A percentile compares a stretch with the other conserved stretches of the same genome.
These are phyloP conservation scores for Sylvia borin DNA, from an alignment of 2,797 vertebrate species.

Conservation along the genomic window DNA sequence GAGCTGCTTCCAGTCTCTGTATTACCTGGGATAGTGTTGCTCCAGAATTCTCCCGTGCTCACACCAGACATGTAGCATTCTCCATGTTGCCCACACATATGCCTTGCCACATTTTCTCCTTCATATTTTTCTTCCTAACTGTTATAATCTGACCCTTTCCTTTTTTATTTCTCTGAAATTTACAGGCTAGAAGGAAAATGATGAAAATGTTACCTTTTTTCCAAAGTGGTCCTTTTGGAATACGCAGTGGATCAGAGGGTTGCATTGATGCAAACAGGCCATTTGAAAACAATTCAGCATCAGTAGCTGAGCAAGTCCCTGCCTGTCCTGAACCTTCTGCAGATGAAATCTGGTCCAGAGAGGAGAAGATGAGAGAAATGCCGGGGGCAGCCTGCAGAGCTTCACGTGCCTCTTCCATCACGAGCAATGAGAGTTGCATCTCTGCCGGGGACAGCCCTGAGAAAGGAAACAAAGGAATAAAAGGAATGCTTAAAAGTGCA, in stretches of 20 bases:
- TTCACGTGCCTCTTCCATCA: conserved; percentile 36
- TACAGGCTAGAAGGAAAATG: conserved; percentile 56
- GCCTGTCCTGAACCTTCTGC: conserved; percentile 21
- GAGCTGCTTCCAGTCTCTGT: neutral
- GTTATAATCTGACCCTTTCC: neutral
- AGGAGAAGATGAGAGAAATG: conserved; percentile 10
- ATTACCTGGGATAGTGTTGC: neutral
- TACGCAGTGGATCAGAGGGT: neutral
- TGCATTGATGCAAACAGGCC: neutral
- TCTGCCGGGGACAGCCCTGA: conserved; percentile 16
- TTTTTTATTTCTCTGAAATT: neutral
- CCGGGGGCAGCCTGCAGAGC: neutral
- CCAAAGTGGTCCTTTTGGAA: conserved; percentile 37
- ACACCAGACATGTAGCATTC: fast-evolving
- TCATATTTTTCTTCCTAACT: neutral
- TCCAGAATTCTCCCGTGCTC: neutral
- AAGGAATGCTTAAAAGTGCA: neutral
- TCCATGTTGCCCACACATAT: neutral
- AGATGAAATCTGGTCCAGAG: conserved; percentile 1
- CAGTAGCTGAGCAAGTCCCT: conserved; percentile 3
- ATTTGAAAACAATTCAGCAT: neutral
- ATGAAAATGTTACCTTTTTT: conserved; percentile 67
- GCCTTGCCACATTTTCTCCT: neutral
- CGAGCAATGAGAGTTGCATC: neutral
- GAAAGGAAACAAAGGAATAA: conserved; percentile 56